Conservation (phyloP, 2,113 vertebrate species). For the Pituophis catenifer region DNA sequence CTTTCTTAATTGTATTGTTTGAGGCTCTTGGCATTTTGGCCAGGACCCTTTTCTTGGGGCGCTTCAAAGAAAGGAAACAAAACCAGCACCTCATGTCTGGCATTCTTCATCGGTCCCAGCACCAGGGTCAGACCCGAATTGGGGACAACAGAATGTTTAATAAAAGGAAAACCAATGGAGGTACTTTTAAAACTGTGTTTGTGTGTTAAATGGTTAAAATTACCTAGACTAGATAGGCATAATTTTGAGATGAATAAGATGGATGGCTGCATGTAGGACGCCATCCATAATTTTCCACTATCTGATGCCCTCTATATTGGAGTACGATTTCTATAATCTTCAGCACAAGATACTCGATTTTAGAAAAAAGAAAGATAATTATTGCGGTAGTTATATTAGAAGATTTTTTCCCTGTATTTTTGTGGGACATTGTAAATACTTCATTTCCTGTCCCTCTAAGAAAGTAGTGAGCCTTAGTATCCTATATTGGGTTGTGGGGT, state of each 20-base stretch:
- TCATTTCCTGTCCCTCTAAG: not conserved
- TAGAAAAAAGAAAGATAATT: too few species aligned
- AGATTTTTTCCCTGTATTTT: not conserved
- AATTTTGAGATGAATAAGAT: not conserved
- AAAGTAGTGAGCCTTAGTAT: not conserved
- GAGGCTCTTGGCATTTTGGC: too few species aligned
- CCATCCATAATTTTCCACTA: not conserved
- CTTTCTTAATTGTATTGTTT: too few species aligned
- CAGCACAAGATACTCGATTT: not conserved
- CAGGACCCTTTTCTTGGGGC: too few species aligned
- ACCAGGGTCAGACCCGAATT: too few species aligned
- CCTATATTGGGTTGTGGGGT: not conserved
- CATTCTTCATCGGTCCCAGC: too few species aligned
- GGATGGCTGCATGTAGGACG: not conserved
- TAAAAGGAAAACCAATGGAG: not conserved
- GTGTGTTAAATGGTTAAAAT: not conserved
- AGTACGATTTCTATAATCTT: not conserved
- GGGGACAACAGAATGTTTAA: not conserved
- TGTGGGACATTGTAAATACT: not conserved
- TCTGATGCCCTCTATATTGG: not conserved
- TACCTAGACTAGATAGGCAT: not conserved
- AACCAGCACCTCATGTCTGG: too few species aligned
- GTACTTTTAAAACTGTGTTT: not conserved
- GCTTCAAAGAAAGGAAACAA: too few species aligned
- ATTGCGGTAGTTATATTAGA: not conserved